These are phyloP conservation scores for Drosophila jambulina DNA, from an alignment of 1,140 invertebrate species.

Conservation along the genomic window DNA sequence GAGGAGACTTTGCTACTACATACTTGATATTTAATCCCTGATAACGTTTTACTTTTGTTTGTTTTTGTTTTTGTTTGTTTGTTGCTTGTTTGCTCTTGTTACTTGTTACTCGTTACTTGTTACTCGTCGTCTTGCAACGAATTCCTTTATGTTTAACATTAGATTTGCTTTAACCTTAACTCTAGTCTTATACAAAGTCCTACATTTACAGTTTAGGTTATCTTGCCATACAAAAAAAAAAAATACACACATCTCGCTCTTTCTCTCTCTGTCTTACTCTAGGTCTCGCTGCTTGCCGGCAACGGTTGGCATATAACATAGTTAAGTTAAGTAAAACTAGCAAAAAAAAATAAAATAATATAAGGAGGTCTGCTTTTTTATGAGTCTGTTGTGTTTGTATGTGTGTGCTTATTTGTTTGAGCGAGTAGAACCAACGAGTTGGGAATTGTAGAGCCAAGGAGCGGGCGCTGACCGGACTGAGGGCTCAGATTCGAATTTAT, in stretches of 20 bases:
- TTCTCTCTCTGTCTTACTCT: constrained; percentile 44
- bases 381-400: constrained; percentile 14
- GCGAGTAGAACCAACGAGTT: constrained; percentile 17
- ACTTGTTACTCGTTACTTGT: constrained; percentile 9
- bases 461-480: constrained; percentile 7
- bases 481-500: constrained; percentile 26
- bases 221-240: constrained; percentile 24
- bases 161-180: constrained; percentile 51
- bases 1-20: constrained; percentile 60
- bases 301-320: constrained; percentile 38
- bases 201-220: constrained; percentile 44
- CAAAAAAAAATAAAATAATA: constrained; percentile 9
- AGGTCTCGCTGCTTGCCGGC: constrained; percentile 30
- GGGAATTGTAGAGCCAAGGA: constrained; percentile 7
- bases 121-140: constrained; percentile 58
- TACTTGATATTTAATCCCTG: constrained; percentile 81
- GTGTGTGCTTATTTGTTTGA: constrained; percentile 5
- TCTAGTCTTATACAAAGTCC: constrained; percentile 25
- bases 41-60: constrained; percentile 80
- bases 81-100: constrained; percentile 39
- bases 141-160: constrained; percentile 44
- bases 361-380: constrained; percentile 6
- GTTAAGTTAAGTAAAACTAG: constrained; percentile 20
- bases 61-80: constrained; percentile 53
- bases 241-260: constrained; percentile 31